Evolutionary conservation across 92 coral and sea anemone species (phyloP), one percentile per base, ranked within the genome.

Genomic region (Metridium senile): DNA sequence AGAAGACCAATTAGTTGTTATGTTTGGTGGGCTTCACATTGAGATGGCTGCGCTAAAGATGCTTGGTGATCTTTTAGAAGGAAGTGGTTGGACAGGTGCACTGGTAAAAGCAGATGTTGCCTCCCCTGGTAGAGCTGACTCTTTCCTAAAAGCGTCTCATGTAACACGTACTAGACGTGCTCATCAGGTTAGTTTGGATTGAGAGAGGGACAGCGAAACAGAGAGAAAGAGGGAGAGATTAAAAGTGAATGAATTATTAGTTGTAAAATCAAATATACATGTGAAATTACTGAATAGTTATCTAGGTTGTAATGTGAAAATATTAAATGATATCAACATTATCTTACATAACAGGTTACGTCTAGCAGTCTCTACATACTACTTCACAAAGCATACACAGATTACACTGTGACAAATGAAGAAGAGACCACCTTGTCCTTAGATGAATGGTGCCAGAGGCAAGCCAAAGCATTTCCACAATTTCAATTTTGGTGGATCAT

Each of bases 1-100:
- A 35, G 74, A 69, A 66, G 21, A 69, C 31, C 16, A 51, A 16
- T 73, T 63, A 45, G 88, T 78, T 27, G 74, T 74, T 57, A 87
- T 87, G 88, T 79, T 82, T 26, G 87, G 87, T 26, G 81, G 91
- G 9, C 81, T 86, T 31, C 81, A 86, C 61, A 72, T 65, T 28
- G 87, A 87, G 66, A 63, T 82, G 78, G 82, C 67, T 16, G 76
- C 72, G 30, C 47, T 82, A 56, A 73, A 66, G 78, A 71, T 62
- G 34, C 45, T 87, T 26, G 87, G 88, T 25, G 76, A 77, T 71
- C 77, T 74, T 73, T 47, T 69, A 22, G 74, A 69, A 29, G 30
- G 35, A 2, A 69, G 58, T 69, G 74, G 58, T 0, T 69, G 88
- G 91, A 69, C 71, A 18, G 39, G 56, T 26, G 86, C 77, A 56